Conservation (phyloP, 2,888 invertebrate species). For the Drosophila melanocephala region DNA sequence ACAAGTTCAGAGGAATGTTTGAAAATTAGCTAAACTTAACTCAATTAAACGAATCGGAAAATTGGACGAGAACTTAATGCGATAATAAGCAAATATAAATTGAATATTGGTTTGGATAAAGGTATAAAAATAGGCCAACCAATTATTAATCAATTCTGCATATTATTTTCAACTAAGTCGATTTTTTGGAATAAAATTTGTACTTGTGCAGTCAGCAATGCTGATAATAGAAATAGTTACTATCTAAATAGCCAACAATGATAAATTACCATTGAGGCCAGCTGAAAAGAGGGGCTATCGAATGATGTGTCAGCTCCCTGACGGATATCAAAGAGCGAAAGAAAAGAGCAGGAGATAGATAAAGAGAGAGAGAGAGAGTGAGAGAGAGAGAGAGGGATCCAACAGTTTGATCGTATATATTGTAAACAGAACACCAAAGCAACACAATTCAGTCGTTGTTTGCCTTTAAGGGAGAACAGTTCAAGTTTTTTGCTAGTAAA, state of each 20-base stretch:
- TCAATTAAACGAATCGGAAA: conserved; percentile 44
- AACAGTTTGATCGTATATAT: neutral
- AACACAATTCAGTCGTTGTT: conserved; percentile 19
- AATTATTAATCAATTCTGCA: neutral
- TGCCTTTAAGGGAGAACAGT: conserved; percentile 4
- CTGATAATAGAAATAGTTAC: neutral
- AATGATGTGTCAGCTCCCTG: neutral
- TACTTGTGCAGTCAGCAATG: neutral
- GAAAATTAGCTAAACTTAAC: conserved; percentile 16
- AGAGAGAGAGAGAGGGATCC: neutral
- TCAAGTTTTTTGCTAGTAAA: neutral
- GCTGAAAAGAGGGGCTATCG: neutral
- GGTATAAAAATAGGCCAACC: neutral
- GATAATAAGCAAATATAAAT: neutral
- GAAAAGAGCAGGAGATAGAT: neutral
- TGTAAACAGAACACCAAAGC: neutral
- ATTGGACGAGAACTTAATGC: conserved; percentile 11
- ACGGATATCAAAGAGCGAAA: neutral
- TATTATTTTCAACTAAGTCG: rapidly evolving
- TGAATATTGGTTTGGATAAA: neutral
- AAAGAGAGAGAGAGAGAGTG: too few species aligned
- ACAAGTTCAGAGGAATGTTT: conserved; percentile 11
- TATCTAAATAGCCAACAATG: neutral
- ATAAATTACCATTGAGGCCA: neutral
- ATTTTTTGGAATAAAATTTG: neutral